Base-by-base conservation (phyloP, 2,888 invertebrate species). In the Tenodera sinensis region DNA sequence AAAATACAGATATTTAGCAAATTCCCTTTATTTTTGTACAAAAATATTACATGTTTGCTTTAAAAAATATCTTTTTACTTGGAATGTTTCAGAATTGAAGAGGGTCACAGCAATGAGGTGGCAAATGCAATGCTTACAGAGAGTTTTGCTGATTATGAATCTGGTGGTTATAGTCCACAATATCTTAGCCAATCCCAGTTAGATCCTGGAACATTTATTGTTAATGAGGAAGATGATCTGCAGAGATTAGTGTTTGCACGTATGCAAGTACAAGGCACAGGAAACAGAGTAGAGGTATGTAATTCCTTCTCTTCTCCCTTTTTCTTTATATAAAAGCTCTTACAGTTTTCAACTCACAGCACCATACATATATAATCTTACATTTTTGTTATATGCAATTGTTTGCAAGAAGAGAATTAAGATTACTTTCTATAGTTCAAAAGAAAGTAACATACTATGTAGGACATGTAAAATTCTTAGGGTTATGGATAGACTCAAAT, bases 101-200 rank as follows among this genome's bases (percentile, higher is more conserved):
- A 87, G 28, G n/a, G 84, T 25, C 42, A 81, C 1, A 81, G 30
- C 25, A 93, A 92, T 54, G 93, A 93, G 28, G 94, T 93, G 0
- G 95, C 95, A 30, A 94, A 94, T 90, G 94, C 93, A 90, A 92
- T 94, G 92, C 91, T 95, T 85, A 93, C 94, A 85, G 95, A 95
- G 91, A 95, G 95, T 88, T 95, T 96, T 91, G 93, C 95, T 83
- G 95, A 96, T 82, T 99, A 98, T 93, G 94, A 95, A 88, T 93
- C 95, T n/a, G 98, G 98, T 2, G 95, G 96, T 81, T 99, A 99
- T 93, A 97, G 97, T 92, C 99, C 99, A 0, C 94, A 93, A 91
- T 96, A 96, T 91, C 93, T 98, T 90, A 91, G 93, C 3, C 92
- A 94, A 0, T 93, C 94, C 71, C 95, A 96, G 90, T 94, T 98